phyloP scores from a whole-genome alignment of 2,113 vertebrate species.

The Brachyhypopomus gauderio region DNA sequence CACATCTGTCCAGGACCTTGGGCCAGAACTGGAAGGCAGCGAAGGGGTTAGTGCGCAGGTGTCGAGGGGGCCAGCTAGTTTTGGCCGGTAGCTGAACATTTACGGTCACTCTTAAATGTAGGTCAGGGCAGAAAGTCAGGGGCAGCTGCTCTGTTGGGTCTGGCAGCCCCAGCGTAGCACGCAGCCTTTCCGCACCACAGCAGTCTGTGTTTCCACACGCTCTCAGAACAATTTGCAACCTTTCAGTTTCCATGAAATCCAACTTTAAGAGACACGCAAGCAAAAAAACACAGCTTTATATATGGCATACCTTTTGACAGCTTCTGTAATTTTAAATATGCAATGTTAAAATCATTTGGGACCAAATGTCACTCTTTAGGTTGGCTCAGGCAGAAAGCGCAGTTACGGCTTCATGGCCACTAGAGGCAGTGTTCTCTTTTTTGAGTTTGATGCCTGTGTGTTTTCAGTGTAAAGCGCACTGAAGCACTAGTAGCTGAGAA shows the following conservation, averaged over 20 bases:
- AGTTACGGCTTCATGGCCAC: constrained; percentile 20
- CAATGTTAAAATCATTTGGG: background rate
- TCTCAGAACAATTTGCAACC: background rate
- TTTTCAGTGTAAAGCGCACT: background rate
- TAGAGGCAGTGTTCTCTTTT: constrained; percentile 48
- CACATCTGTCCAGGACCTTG: constrained; percentile 45
- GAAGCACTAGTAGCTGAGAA: background rate
- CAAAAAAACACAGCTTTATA: background rate
- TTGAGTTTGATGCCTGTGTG: background rate
- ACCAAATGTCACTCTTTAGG: background rate
- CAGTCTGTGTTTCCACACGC: constrained; percentile 11
- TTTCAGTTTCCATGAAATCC: background rate
- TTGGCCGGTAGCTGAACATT: constrained; percentile 65
- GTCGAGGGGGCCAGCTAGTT: constrained; percentile 62
- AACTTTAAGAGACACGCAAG: background rate
- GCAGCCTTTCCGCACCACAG: constrained; percentile 52
- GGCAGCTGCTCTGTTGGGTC: constrained; percentile 61
- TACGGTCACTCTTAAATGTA: constrained; percentile 67
- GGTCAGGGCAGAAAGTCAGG: constrained; percentile 70
- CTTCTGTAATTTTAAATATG: background rate
- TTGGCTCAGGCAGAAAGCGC: background rate
- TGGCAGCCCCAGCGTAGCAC: constrained; percentile 63
- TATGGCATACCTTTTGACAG: background rate
- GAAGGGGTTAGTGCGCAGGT: constrained; percentile 37
- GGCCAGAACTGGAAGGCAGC: constrained; percentile 44